phyloP scores from a whole-genome alignment of 2,888 invertebrate genomes.

The Caenorhabditis sulstoni region DNA sequence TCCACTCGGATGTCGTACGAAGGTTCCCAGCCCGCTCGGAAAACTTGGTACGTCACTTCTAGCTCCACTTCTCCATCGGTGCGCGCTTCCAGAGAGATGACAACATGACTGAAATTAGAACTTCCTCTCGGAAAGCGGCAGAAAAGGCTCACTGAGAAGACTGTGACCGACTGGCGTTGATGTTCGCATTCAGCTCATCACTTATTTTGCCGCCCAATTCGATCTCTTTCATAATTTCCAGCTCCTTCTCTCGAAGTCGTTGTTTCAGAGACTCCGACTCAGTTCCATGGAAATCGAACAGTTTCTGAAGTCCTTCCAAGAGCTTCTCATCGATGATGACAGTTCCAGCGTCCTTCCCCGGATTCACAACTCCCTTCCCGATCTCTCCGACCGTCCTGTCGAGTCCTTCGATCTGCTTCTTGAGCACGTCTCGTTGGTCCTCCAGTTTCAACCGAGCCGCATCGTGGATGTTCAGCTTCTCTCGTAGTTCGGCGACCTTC shows the following conservation, averaged over 20 bases:
- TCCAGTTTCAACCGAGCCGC: conserved; percentile 3
- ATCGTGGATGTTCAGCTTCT: conserved; percentile 11
- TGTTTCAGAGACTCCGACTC: conserved; percentile 20
- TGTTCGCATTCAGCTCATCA: conserved; percentile 1
- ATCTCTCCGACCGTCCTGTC: conserved; percentile 35
- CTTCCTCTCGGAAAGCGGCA: not conserved
- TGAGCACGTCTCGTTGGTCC: conserved; percentile 23
- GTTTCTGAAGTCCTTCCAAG: conserved; percentile 38
- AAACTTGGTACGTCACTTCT: conserved; percentile 65
- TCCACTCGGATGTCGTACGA: conserved; percentile 76
- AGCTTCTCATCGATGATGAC: conserved; percentile 22
- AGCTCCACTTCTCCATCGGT: conserved; percentile 33
- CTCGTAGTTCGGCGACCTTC: conserved; percentile 27
- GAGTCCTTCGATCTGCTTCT: conserved; percentile 47
- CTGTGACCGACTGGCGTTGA: not conserved
- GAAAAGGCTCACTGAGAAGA: not conserved
- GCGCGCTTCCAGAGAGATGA: conserved; percentile 15
- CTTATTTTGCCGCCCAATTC: conserved; percentile 7
- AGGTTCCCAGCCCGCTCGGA: conserved; percentile 72
- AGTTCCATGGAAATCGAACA: conserved; percentile 32
- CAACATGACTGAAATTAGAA: not conserved
- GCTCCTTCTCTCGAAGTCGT: conserved; percentile 19
- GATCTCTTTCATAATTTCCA: conserved; percentile 6
- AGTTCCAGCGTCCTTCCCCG: conserved; percentile 17
- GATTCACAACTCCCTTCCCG: conserved; percentile 34